Base-by-base conservation (phyloP, 2,797 vertebrate species). In the Calcarius lapponicus region DNA sequence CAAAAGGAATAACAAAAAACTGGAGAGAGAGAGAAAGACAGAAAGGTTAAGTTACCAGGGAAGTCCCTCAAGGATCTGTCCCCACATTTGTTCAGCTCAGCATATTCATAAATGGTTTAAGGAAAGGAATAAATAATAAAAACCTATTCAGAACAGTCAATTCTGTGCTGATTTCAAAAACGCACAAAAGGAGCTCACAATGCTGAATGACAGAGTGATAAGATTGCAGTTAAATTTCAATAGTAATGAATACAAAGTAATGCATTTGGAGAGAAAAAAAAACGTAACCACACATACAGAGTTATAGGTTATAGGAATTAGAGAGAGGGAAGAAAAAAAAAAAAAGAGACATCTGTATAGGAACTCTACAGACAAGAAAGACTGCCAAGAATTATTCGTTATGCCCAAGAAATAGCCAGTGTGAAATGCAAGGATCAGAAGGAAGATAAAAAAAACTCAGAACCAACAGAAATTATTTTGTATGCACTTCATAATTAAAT, bases 121-220 rank as follows among this genome's bases (percentile, higher is more conserved):
- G 51, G 78, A 90, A 51, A 8, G 12, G 58, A 94, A 90, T 79
- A 93, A 94, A 83, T 86, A 90, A 67, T 47, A 86, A 28, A 80
- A 80, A 71, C 25, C 62, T 91, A 80, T 83, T 91, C 85, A 91
- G 70, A 91, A 79, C 20, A 75, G 28, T 88, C 80, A 88, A 47
- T 86, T 94, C 73, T 79, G 66, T 72, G 51, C 51, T 94, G 82
- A 94, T 92, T 95, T 95, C 76, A 88, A 92, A 94, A 80, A 19
- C 54, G 88, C 40, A 86, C 82, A 92, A 90, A 94, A 92, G 76
- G 29, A 93, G 53, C 20, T 88, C 51, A 84, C 70, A 86, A 69
- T 81, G 62, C 58, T 86, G 73, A 96, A 51, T 79, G 85, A 79
- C 66, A 90, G 53, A 2, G 36, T 70, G 70, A 88, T 72, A 84